Conservation (phyloP, 2,113 vertebrate genomes). For the Chelonoidis abingdonii region DNA sequence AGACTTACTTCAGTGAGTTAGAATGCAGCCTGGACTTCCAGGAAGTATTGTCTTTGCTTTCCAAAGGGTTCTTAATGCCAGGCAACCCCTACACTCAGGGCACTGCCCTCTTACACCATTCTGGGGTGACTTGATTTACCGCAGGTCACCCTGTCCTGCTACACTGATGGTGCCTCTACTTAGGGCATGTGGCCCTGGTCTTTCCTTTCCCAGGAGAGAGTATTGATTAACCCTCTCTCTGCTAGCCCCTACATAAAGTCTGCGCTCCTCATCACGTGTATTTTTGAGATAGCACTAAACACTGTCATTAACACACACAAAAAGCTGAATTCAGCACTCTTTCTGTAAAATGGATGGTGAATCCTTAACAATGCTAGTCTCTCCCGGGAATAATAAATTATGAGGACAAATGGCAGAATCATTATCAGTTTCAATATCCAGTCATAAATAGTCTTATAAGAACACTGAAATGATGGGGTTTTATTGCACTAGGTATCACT, state of each 20-base stretch:
- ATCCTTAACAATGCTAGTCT: constrained; percentile 71
- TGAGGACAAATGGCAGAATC: constrained; percentile 76
- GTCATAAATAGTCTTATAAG: constrained; percentile 78
- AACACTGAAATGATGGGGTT: constrained; percentile 74
- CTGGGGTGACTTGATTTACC: background rate
- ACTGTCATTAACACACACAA: constrained; percentile 65
- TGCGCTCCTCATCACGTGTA: background rate
- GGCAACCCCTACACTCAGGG: background rate
- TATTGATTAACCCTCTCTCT: background rate
- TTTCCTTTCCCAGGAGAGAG: background rate
- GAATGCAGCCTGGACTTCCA: background rate
- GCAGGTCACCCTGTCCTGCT: background rate
- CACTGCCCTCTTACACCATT: background rate
- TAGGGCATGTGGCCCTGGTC: background rate
- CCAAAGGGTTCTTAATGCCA: background rate
- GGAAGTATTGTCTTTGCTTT: background rate
- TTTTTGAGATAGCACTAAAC: constrained; percentile 51
- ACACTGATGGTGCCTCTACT: background rate
- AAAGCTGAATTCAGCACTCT: constrained; percentile 73
- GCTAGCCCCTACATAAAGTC: background rate
- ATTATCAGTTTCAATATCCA: constrained; percentile 77
- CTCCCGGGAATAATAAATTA: constrained; percentile 77
- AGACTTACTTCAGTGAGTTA: background rate
- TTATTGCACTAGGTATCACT: constrained; percentile 73
- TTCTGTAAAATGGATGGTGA: constrained; percentile 69